Conservation (phyloP, 2,797 vertebrate species). For the Bovichtus variegatus region DNA sequence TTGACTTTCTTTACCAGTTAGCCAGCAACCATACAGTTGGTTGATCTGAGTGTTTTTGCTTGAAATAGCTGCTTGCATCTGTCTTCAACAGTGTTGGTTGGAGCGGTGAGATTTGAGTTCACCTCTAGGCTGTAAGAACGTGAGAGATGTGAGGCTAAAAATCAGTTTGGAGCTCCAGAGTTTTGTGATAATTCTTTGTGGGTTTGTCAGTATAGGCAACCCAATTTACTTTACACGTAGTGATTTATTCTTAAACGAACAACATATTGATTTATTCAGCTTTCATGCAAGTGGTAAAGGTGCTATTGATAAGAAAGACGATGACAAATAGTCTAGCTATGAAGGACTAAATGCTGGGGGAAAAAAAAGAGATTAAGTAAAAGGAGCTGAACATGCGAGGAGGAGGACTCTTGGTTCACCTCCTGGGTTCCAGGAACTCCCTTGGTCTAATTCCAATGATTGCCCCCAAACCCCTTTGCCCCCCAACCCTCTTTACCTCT, state of each 20-base stretch:
- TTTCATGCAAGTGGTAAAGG: neutral
- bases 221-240: neutral
- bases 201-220: neutral
- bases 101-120: neutral
- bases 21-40: neutral
- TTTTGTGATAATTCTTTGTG: neutral
- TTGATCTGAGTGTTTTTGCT: neutral
- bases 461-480: slow-evolving; percentile 50
- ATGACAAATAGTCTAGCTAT: neutral
- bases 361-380: slow-evolving; percentile 14
- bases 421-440: slow-evolving; percentile 82
- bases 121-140: neutral
- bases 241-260: neutral
- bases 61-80: neutral
- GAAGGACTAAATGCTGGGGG: neutral
- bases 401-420: slow-evolving; percentile 64
- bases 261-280: neutral
- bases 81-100: neutral
- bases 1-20: neutral
- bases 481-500: slow-evolving; percentile 63
- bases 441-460: slow-evolving; percentile 79
- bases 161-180: neutral
- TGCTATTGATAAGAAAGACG: neutral
- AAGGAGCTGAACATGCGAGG: slow-evolving; percentile 38
- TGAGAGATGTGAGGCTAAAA: neutral